Percentiles rank a stretch among this genome's conserved stretches.
These are phyloP conservation scores for Heliconius erato DNA, from an alignment of 2,888 invertebrate genomes.

Conservation along the genomic window DNA sequence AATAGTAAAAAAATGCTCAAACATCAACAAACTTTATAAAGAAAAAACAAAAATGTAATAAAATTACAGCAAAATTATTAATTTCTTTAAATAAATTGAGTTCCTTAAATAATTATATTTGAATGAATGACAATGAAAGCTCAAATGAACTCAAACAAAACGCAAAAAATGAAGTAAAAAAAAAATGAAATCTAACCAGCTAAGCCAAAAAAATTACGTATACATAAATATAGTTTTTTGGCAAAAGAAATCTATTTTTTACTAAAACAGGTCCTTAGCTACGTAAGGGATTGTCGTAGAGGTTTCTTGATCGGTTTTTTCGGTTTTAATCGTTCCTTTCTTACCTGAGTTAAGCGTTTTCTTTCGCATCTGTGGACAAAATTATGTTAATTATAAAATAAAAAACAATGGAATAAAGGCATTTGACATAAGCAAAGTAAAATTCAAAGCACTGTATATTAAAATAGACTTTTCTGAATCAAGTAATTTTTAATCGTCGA, in stretches of 20 bases:
- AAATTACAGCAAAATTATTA: neutral
- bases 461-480: neutral
- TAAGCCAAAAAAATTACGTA: neutral
- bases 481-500: too few species aligned
- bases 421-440: neutral
- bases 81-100: neutral
- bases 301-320: conserved; percentile 51
- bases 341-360: conserved; percentile 77
- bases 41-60: neutral
- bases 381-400: neutral
- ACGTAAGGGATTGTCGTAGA: conserved; percentile 42
- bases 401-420: neutral
- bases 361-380: conserved; percentile 74
- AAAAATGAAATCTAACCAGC: neutral
- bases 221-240: neutral
- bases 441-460: neutral
- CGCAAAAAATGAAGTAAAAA: neutral
- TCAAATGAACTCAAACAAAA: too few species aligned
- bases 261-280: conserved; percentile 6
- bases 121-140: neutral
- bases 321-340: conserved; percentile 64
- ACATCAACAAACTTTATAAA: neutral
- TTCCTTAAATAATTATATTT: neutral
- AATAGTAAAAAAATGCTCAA: neutral
- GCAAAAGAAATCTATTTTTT: neutral